These are phyloP conservation scores for Tragopan temminckii DNA, from an alignment of 2,797 vertebrate species.

Conservation along the genomic window DNA sequence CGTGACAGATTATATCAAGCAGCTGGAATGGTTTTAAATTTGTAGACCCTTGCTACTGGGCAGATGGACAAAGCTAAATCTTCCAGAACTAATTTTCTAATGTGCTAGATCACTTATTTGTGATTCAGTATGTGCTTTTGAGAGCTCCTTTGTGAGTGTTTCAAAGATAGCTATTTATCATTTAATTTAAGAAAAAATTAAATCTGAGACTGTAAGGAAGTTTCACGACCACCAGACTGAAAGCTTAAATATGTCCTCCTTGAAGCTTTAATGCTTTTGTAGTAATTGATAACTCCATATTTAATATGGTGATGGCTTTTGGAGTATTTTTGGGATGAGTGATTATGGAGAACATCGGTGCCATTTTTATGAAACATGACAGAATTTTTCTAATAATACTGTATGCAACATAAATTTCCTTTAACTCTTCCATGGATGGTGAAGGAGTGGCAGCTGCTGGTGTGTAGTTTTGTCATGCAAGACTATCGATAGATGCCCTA, in stretches of 20 bases:
- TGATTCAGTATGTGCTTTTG: not conserved
- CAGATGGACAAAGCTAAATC: not conserved
- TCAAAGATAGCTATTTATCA: not conserved
- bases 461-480: too few species aligned
- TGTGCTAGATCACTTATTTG: not conserved
- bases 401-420: not conserved
- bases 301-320: not conserved
- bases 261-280: not conserved
- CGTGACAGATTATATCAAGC: not conserved
- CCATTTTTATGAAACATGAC: not conserved
- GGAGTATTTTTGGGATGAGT: not conserved
- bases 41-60: not conserved
- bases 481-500: not conserved
- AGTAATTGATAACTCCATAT: not conserved
- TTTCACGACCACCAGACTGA: not conserved
- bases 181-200: not conserved
- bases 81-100: not conserved
- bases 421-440: not conserved
- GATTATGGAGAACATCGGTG: not conserved
- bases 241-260: not conserved
- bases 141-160: not conserved
- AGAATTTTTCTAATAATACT: not conserved
- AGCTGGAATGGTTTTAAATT: not conserved
- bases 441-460: not conserved
- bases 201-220: not conserved